A percentile compares a stretch with the other conserved stretches of the same genome.
phyloP scores from a whole-genome alignment of 2,113 vertebrate species.

The Chloebia gouldiae region DNA sequence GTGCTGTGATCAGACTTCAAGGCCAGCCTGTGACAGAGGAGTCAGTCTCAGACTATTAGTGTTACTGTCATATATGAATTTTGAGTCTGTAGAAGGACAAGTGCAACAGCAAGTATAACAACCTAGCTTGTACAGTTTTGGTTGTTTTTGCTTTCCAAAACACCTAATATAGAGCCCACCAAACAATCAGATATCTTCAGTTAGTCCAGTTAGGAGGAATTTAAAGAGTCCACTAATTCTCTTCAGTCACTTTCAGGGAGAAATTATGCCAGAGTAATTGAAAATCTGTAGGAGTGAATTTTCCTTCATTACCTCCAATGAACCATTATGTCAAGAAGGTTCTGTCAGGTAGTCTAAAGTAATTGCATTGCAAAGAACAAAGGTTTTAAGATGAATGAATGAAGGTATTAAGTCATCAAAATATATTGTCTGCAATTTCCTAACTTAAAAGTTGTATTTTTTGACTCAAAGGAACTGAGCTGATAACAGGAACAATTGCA shows the following conservation, averaged over 20 bases:
- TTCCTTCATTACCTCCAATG: not conserved
- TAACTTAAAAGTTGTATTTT: not conserved
- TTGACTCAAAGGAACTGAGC: not conserved
- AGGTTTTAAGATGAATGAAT: not conserved
- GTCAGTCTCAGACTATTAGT: not conserved
- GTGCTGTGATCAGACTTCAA: not conserved
- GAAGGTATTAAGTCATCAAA: not conserved
- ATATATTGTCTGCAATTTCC: not conserved
- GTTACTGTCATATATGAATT: not conserved
- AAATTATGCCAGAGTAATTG: not conserved
- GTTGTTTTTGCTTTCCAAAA: not conserved
- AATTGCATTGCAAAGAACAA: not conserved
- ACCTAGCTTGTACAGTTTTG: not conserved
- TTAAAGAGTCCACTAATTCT: not conserved
- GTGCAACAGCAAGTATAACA: not conserved
- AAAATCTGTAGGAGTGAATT: not conserved
- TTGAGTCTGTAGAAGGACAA: not conserved
- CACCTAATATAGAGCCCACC: not conserved
- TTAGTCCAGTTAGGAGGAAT: not conserved
- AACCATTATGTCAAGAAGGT: not conserved
- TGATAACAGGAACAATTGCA: not conserved
- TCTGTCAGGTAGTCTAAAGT: not conserved
- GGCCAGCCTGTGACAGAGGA: not conserved
- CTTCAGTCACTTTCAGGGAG: not conserved
- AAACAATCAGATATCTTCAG: not conserved